phyloP scores from a whole-genome alignment of 1,140 invertebrate genomes.

The Lepidurus packardi region DNA sequence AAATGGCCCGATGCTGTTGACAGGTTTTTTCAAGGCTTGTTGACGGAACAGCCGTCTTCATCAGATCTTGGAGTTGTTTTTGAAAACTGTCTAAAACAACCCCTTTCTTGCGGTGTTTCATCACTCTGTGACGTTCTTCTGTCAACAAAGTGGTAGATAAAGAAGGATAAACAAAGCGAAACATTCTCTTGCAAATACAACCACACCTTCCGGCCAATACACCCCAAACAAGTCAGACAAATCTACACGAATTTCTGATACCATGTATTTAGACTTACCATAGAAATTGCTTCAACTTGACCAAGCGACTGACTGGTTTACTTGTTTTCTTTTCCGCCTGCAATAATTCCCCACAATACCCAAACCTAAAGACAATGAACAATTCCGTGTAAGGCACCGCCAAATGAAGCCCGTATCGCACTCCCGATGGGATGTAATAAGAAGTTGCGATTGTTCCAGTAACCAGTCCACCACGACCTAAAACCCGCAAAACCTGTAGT shows the following conservation, averaged over 20 bases:
- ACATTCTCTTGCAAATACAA: not conserved
- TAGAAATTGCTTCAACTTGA: not conserved
- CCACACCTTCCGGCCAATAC: not conserved
- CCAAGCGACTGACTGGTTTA: not conserved
- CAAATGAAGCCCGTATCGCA: conserved; percentile 7
- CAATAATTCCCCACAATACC: not conserved
- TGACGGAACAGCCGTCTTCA: not conserved
- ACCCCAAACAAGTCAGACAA: not conserved
- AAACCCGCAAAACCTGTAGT: not conserved
- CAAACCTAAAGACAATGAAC: not conserved
- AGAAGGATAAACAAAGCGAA: not conserved
- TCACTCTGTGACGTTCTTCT: not conserved
- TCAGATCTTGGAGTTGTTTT: not conserved
- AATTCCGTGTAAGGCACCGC: conserved; percentile 8
- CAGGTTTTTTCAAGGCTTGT: not conserved
- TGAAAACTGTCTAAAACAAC: not conserved
- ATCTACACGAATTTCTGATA: not conserved
- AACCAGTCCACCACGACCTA: not conserved
- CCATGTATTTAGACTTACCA: not conserved
- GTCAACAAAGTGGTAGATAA: not conserved
- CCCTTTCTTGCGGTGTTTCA: too few species aligned
- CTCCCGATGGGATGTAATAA: not conserved
- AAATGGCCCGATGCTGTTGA: not conserved
- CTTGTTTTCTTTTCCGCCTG: not conserved
- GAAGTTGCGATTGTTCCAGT: not conserved